Evolutionary conservation across 1,140 invertebrate species (phyloP).

Genomic region (Tribolium castaneum): DNA sequence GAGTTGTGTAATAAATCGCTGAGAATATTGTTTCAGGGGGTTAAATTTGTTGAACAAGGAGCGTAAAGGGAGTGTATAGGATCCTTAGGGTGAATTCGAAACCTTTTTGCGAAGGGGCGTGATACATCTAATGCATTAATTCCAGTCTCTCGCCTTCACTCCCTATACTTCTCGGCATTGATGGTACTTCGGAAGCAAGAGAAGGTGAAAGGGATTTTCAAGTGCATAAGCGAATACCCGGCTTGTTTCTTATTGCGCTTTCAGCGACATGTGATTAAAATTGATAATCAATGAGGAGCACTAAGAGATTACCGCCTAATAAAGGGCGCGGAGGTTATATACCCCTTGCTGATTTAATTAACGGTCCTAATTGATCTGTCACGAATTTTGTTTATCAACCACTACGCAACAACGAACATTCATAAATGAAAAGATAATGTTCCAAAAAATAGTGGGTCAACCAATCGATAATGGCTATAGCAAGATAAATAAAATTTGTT

Average conservation of each 20-base stretch:
- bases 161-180: conserved; percentile 25
- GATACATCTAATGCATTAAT: conserved; percentile 36
- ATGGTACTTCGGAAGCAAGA: conserved; percentile 34
- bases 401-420: too few relatives aligned
- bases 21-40: conserved; percentile 29
- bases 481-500: conserved; percentile 31
- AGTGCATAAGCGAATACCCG: conserved; percentile 20
- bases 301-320: conserved; percentile 16
- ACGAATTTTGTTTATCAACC: conserved; percentile 21
- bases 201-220: conserved; percentile 35
- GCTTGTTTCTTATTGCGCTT: conserved; percentile 30
- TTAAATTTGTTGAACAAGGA: conserved; percentile 34
- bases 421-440: not conserved
- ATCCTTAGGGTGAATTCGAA: conserved; percentile 35
- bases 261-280: conserved; percentile 18
- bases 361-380: conserved; percentile 10
- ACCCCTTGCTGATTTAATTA: conserved; percentile 17
- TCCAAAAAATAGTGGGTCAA: conserved; percentile 1
- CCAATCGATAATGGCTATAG: conserved; percentile 1
- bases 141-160: conserved; percentile 30
- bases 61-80: conserved; percentile 27
- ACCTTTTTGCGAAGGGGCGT: conserved; percentile 34
- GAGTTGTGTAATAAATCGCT: conserved; percentile 33
- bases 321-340: not conserved
- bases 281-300: conserved; percentile 32